Conservation (phyloP, 2,113 vertebrate genomes). For the Xiphophorus couchianus region DNA sequence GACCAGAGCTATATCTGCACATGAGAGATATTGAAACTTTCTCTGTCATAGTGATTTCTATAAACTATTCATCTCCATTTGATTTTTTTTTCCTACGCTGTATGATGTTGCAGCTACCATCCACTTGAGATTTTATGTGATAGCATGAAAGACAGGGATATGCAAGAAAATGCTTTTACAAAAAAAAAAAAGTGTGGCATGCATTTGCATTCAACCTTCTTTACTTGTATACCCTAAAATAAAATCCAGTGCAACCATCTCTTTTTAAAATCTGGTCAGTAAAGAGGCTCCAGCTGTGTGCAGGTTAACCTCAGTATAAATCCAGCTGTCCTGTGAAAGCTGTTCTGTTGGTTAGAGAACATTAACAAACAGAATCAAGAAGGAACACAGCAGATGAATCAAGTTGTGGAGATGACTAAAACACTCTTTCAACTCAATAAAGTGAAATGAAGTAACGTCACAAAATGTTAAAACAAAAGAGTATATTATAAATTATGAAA, state of each 20-base stretch:
- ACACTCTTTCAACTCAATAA: background rate
- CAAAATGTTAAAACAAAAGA: too few relatives aligned
- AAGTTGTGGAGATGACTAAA: background rate
- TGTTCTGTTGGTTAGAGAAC: background rate
- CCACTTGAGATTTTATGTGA: background rate
- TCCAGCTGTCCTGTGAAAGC: background rate
- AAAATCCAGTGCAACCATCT: background rate
- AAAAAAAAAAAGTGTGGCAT: background rate
- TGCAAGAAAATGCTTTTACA: background rate
- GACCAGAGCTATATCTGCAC: constrained; percentile 23
- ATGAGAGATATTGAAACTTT: background rate
- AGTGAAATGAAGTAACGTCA: too few relatives aligned
- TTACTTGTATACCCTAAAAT: background rate
- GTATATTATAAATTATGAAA: too few relatives aligned
- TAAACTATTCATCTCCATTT: background rate
- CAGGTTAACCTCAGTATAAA: too few relatives aligned
- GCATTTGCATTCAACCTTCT: background rate
- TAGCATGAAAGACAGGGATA: background rate
- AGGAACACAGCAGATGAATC: background rate
- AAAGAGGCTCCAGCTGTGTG: too few relatives aligned
- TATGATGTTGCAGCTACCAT: background rate
- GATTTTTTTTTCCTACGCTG: background rate
- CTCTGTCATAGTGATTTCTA: background rate
- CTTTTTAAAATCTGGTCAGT: background rate
- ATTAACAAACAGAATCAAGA: background rate